Evolutionary conservation across 1,140 invertebrate genomes (phyloP), one percentile per base, ranked within the genome.

Genomic region (Akabosia matsudoensis): DNA sequence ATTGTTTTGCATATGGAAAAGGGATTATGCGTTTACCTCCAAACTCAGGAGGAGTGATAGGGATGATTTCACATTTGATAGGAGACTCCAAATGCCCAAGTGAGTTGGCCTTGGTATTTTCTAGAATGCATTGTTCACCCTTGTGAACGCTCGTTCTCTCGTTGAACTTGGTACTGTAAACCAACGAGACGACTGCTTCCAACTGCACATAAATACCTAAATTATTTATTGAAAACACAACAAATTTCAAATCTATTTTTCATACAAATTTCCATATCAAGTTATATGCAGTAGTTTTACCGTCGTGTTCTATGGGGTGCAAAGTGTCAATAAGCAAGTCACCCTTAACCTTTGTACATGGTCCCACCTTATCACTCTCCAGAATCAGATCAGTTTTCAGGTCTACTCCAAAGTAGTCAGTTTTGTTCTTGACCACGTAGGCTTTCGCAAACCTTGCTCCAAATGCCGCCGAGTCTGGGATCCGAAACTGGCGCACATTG

Each of bases 51-150:
- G 61, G 61, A 7, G 61, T 67, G 4, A 67, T 31, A 13, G 61
- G 61, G 31, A 67, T 67, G 2, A 67, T 67, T 30, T 67, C 61
- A 67, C 61, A 67, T 67, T 67, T 67, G 22, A 67, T 28, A 16
- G 61, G 61, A 67, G 61, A 67, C n/a, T 67, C 61, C 28, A 67
- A 67, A 31, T 67, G 61, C 4, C 61, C 61, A 67, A 67, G 31
- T 28, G 61, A 2, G 61, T 67, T 67, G 7, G 31, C 24, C n/a
- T 67, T 67, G 28, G 61, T 67, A 22, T 67, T 67, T 22, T 30
- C 61, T 22, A 67, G 31, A 67, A 67, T 67, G 30, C 61, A 67
- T 2, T 2, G 26, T 30, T 67, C 31, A 13, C 61, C 61, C 22
- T 30, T 67, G 61, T 67, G 61, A 24, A 31, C n/a, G 28, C 26